A percentile compares a stretch with the other conserved stretches of the same genome.
phyloP scores from a whole-genome alignment of 2,797 vertebrate species.

The Petrocephalus schoutedeni region DNA sequence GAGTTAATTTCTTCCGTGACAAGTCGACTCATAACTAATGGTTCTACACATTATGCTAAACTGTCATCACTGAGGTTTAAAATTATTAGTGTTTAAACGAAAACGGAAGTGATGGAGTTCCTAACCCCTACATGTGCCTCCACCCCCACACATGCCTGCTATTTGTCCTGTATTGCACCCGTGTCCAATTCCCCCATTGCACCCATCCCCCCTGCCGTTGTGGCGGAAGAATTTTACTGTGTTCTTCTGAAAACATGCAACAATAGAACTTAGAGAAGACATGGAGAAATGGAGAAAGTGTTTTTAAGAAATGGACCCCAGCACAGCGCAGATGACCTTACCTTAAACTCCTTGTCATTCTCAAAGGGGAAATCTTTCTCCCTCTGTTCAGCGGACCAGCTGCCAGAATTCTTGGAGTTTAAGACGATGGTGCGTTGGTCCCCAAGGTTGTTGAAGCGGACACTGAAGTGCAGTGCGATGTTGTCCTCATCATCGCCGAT shows the following conservation, averaged over 20 bases:
- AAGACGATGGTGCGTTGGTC: slow-evolving; percentile 45
- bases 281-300: not conserved
- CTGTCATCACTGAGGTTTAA: not conserved
- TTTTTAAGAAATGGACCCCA: not conserved
- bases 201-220: not conserved
- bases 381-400: slow-evolving; percentile 48
- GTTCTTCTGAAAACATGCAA: not conserved
- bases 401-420: slow-evolving; percentile 52
- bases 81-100: not conserved
- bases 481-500: slow-evolving; percentile 52
- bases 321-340: slow-evolving; percentile 26
- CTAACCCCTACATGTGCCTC: not conserved
- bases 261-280: not conserved
- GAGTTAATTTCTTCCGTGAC: too few relatives aligned
- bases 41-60: not conserved
- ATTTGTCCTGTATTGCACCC: not conserved
- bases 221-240: not conserved
- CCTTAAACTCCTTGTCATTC: slow-evolving; percentile 58
- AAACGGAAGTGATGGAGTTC: not conserved
- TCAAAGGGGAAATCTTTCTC: slow-evolving; percentile 52
- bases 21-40: too few relatives aligned
- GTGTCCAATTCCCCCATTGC: not conserved
- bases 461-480: slow-evolving; percentile 67
- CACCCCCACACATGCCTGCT: not conserved
- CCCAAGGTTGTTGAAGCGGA: slow-evolving; percentile 41